Evolutionary conservation across 2,888 invertebrate species (phyloP), one percentile per base, ranked within the genome.

Genomic region (Drosophila falleni): DNA sequence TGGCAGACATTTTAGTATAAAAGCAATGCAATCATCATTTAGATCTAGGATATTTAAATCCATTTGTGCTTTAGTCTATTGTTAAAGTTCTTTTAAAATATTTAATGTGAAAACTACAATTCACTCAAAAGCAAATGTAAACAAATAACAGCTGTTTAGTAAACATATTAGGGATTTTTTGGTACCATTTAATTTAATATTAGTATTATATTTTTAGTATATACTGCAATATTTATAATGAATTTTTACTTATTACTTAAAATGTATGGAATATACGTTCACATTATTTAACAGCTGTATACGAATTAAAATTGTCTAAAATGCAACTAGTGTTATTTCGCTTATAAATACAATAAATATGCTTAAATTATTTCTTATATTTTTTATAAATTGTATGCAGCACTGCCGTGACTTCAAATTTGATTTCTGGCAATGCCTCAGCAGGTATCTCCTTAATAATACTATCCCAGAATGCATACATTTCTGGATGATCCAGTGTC

Each of bases 11-110:
- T 60, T 54, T n/a, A 72, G 26, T 31, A 72, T 9, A n/a, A 8
- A 35, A 3, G 35, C 59, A 5, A 72, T 26, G 9, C 72, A 72
- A 59, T 72, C 66, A 39, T 72, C 72, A 31, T 72, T 72, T 2
- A 72, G 39, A 51, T 72, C 55, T 13, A 60, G 4, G 41, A 72
- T 41, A 31, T 26, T 58, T 15, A n/a, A 42, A 10, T 8, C 19
- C 60, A 72, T 72, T 16, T 33, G 4, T 15, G 15, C 13, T 26
- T 29, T n/a, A 16, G 35, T 49, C 3, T 11, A 46, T 11, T 15
- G 10, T 15, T 15, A n/a, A n/a, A 37, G n/a, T 37, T n/a, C 6
- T 6, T 3, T n/a, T 1, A 46, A 39, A 35, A n/a, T 33, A 9
- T 50, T 50, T 31, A 5, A 13, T 11, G 6, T 3, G 10, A 2